These are phyloP conservation scores for Megastigmus dorsalis DNA, from an alignment of 2,888 invertebrate genomes.

Conservation along the genomic window DNA sequence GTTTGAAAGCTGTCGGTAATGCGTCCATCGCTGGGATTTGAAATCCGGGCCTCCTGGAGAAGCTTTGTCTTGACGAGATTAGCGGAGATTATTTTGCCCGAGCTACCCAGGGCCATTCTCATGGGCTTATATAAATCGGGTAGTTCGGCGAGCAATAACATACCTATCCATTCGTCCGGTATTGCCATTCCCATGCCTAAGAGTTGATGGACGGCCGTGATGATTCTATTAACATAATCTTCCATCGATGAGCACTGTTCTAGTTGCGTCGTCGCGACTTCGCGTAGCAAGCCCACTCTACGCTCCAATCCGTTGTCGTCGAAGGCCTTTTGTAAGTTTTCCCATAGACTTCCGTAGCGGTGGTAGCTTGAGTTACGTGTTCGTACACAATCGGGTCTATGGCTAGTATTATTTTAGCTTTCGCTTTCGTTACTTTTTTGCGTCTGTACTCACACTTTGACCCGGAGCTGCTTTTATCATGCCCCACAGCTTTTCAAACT, in stretches of 20 bases:
- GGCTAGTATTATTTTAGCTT: not conserved
- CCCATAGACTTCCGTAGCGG: not conserved
- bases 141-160: not conserved
- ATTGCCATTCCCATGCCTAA: not conserved
- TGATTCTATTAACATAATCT: slow-evolving; percentile 62
- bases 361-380: slow-evolving; percentile 1
- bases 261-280: slow-evolving; percentile 27
- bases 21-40: not conserved
- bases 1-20: not conserved
- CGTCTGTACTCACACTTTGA: not conserved
- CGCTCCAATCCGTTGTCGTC: slow-evolving; percentile 1
- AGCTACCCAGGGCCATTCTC: not conserved
- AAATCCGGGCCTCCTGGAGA: not conserved
- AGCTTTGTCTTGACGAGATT: not conserved
- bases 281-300: not conserved
- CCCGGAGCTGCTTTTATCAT: not conserved
- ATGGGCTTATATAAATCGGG: not conserved
- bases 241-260: slow-evolving; percentile 60
- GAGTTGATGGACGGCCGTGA: slow-evolving; percentile 35
- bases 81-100: not conserved
- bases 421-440: not conserved
- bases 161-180: not conserved
- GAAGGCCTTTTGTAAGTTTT: slow-evolving; percentile 4
- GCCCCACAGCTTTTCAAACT: slow-evolving; percentile 47
- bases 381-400: not conserved